These are phyloP conservation scores for Eudasyphora cyanicolor DNA, from an alignment of 2,888 invertebrate genomes.

Conservation along the genomic window DNA sequence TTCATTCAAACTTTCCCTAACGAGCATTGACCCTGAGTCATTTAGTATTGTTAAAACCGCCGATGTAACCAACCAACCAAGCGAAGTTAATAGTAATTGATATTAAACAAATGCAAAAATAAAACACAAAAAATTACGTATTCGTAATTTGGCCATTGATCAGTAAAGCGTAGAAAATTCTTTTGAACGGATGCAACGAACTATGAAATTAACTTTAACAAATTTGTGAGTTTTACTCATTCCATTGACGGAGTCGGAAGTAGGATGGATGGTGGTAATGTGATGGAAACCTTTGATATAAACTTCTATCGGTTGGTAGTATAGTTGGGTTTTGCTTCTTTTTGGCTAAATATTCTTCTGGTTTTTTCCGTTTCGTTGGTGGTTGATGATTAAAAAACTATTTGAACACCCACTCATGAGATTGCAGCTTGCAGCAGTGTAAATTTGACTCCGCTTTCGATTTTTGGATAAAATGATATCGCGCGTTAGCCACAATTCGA, in stretches of 20 bases:
- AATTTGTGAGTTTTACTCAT: background rate
- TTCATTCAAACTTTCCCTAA: background rate
- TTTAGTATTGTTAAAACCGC: background rate
- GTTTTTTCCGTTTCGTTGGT: background rate
- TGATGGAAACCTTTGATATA: background rate
- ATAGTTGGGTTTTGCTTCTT: background rate
- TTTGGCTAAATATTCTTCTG: no score
- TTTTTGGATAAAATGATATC: background rate
- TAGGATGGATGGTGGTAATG: background rate
- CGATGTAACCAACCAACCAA: background rate
- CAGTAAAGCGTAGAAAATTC: constrained; percentile 27
- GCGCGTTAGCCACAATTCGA: constrained; percentile 23
- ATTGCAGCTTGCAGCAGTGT: background rate
- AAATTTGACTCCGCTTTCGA: background rate
- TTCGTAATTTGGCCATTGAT: constrained; percentile 16
- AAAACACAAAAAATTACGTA: constrained; percentile 1
- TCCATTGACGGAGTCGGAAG: background rate
- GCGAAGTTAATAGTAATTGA: background rate
- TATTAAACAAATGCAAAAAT: background rate
- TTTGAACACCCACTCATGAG: background rate
- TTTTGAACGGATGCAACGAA: constrained; percentile 29
- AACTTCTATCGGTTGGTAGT: background rate
- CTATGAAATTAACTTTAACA: constrained; percentile 43
- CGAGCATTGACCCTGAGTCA: constrained; percentile 13
- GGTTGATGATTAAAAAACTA: background rate